Evolutionary conservation across 1,140 invertebrate species (phyloP).

Genomic region (Heliconius eleuchia): DNA sequence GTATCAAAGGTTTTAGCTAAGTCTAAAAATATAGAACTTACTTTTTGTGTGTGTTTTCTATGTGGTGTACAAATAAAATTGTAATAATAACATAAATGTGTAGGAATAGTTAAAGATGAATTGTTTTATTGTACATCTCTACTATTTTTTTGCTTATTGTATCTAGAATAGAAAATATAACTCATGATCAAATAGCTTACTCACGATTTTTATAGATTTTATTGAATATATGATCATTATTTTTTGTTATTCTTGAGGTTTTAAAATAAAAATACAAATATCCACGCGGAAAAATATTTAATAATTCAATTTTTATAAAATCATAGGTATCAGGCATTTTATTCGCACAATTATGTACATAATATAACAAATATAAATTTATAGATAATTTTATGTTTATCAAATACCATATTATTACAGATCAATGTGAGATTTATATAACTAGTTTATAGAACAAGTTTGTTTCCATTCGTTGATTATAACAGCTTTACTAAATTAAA

Average conservation of each 20-base stretch:
- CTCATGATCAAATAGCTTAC: not conserved
- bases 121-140: too few relatives aligned
- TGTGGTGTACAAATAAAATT: too few relatives aligned
- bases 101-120: too few relatives aligned
- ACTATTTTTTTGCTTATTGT: not conserved
- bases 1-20: too few relatives aligned
- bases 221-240: not conserved
- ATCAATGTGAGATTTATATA: slow-evolving; percentile 20
- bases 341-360: slow-evolving; percentile 76
- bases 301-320: slow-evolving; percentile 79
- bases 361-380: slow-evolving; percentile 43
- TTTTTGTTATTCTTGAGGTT: not conserved
- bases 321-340: slow-evolving; percentile 72
- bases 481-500: slow-evolving; percentile 6
- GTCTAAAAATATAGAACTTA: too few relatives aligned
- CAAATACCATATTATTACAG: slow-evolving; percentile 40
- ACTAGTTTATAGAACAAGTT: slow-evolving; percentile 33
- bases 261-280: slow-evolving; percentile 61
- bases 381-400: slow-evolving; percentile 39
- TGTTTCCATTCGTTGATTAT: slow-evolving; percentile 25
- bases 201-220: not conserved
- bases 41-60: too few relatives aligned
- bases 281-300: slow-evolving; percentile 78
- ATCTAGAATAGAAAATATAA: not conserved
- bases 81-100: too few relatives aligned